phyloP scores from a whole-genome alignment of 2,113 vertebrate genomes.

The Zeus faber region DNA sequence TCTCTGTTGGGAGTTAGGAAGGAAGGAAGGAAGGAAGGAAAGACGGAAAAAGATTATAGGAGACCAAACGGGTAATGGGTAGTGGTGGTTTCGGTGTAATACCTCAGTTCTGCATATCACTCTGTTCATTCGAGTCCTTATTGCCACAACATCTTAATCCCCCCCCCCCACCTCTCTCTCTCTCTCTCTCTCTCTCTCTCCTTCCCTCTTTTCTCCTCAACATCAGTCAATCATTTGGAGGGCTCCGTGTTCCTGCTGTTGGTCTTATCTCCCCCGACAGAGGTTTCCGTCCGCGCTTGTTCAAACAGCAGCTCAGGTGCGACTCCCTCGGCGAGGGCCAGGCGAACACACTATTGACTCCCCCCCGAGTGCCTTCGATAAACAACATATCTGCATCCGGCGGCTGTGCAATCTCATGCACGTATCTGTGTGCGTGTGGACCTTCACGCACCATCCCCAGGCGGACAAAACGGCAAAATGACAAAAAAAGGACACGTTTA shows the following conservation, averaged over 20 bases:
- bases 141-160: neutral
- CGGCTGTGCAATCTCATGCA: neutral
- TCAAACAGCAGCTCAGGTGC: constrained; percentile 51
- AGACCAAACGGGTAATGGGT: too few relatives aligned
- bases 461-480: neutral
- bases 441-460: neutral
- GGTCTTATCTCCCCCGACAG: constrained; percentile 52
- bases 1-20: too few relatives aligned
- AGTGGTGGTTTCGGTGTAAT: too few relatives aligned
- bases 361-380: constrained; percentile 34
- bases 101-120: too few relatives aligned
- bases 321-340: constrained; percentile 16
- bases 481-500: constrained; percentile 23
- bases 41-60: neutral
- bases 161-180: constrained; percentile 13
- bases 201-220: neutral
- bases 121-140: too few relatives aligned
- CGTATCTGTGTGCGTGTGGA: neutral
- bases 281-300: constrained; percentile 49
- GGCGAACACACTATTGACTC: constrained; percentile 45
- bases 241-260: constrained; percentile 28
- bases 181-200: neutral
- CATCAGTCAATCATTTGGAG: constrained; percentile 45
- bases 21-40: neutral
- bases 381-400: constrained; percentile 48